Evolutionary conservation across 2,113 vertebrate genomes (phyloP), one percentile per base, ranked within the genome.

Genomic region (Psittacula cyanocephala): DNA sequence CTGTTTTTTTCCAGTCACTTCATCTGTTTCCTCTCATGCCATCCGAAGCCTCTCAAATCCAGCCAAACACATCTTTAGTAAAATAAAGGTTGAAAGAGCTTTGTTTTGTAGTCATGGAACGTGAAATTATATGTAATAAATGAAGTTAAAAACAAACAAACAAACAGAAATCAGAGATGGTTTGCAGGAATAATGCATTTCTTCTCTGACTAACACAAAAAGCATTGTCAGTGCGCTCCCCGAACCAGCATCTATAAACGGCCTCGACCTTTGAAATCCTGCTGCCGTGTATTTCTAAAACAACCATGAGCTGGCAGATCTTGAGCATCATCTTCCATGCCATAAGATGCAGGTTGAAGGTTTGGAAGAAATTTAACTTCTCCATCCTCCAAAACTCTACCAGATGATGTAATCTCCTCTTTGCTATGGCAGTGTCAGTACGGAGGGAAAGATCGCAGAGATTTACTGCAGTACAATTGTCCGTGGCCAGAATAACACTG

Each of bases 71-170:
- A n/a, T 41, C 44, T 81, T 94, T 23, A 63, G 81, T 89, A 91
- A 93, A 91, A 89, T 59, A 84, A 78, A 87, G 25, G 53, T 69
- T 89, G 80, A 94, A 91, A 89, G 65, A 53, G 10, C 28, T 93
- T 91, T 85, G 83, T 49, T 91, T 91, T 64, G 12, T 28, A 65
- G 33, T 29, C 22, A 3, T 33, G 55, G 55, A 81, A 60, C 11
- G 10, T 29, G 27, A 81, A 95, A 93, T 91, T 76, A 65, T 25
- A 19, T 18, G 25, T 33, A 68, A 92, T 53, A 31, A 1, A 31
- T 24, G 23, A 82, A 77, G 41, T 12, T 12, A 63, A 78, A 94
- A 84, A 29, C 49, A 95, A 88, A 50, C 59, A 44, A 44, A 23
- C 81, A 85, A 92, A 86, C 59, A 76, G 28, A 83, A 88, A 47